Evolutionary conservation across 1,140 invertebrate genomes (phyloP).

Genomic region (Macrosteles quadrilineatus): DNA sequence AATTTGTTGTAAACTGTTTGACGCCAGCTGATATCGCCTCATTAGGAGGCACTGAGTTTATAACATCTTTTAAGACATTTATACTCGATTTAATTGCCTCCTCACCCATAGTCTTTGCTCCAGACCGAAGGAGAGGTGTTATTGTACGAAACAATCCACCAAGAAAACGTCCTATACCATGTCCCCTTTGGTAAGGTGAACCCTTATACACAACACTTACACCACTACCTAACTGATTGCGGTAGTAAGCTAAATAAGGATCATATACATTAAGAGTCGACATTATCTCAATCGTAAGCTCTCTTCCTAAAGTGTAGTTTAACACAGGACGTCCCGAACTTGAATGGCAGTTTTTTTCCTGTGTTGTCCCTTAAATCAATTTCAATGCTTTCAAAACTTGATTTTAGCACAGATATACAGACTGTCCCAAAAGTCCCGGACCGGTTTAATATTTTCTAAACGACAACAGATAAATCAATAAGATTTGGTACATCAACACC

Average conservation of each 20-base stretch:
- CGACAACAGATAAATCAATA: too few relatives aligned
- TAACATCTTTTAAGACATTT: background rate
- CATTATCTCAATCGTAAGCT: background rate
- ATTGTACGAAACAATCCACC: conserved; percentile 7
- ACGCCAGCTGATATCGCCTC: background rate
- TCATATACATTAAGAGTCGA: background rate
- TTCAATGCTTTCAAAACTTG: background rate
- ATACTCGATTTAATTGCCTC: background rate
- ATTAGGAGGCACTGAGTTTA: background rate
- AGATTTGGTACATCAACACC: too few relatives aligned
- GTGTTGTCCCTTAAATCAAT: conserved; percentile 15
- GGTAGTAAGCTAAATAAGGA: background rate
- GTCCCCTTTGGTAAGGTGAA: background rate
- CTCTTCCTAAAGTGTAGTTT: conserved; percentile 12
- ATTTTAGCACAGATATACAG: background rate
- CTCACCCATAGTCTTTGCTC: background rate
- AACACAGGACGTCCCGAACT: conserved; percentile 2
- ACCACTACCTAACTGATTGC: background rate
- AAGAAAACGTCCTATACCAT: conserved; percentile 12
- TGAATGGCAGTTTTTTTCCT: background rate
- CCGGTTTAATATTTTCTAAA: too few relatives aligned
- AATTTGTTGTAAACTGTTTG: background rate
- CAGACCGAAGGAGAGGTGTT: background rate
- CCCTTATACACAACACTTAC: conserved; percentile 4
- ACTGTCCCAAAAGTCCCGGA: too few relatives aligned